These are phyloP conservation scores for Rapana venosa DNA, from an alignment of 2,888 invertebrate species.

Conservation along the genomic window DNA sequence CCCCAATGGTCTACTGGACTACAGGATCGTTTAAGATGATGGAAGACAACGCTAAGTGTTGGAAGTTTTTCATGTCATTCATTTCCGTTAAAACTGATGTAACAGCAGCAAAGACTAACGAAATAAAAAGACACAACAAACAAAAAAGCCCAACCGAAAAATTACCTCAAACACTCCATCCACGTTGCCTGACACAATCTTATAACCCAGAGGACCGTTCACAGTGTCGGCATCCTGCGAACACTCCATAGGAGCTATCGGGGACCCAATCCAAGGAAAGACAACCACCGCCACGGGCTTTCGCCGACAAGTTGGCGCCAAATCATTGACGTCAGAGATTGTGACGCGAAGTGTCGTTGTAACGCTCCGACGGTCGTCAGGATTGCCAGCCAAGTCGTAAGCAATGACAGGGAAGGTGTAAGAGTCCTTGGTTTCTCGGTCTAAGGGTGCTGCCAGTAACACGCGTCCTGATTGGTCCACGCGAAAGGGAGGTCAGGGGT, in stretches of 20 bases:
- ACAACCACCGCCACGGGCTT: constrained; percentile 37
- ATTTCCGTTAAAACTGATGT: too few species aligned
- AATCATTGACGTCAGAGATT: constrained; percentile 58
- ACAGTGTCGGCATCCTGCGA: constrained; percentile 21
- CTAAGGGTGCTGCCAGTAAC: constrained; percentile 51
- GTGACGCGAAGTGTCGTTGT: constrained; percentile 47
- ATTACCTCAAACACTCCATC: constrained; percentile 46
- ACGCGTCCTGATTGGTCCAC: constrained; percentile 52
- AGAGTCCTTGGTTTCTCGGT: constrained; percentile 52
- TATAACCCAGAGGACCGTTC: constrained; percentile 35
- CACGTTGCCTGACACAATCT: constrained; percentile 36
- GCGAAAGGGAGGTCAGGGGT: constrained; percentile 22
- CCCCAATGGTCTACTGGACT: too few species aligned
- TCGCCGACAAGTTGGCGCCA: constrained; percentile 52
- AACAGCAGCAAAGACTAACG: too few species aligned
- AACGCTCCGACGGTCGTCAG: constrained; percentile 35
- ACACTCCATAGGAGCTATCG: constrained; percentile 24
- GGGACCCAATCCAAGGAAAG: constrained; percentile 34
- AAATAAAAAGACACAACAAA: not conserved
- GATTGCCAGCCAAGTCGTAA: constrained; percentile 50
- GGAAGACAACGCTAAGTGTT: too few species aligned
- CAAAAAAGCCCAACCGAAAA: not conserved
- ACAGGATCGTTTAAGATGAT: too few species aligned
- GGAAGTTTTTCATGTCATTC: too few species aligned
- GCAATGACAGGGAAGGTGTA: constrained; percentile 53